phyloP scores from a whole-genome alignment of 2,113 vertebrate species.

The Saccopteryx bilineata region DNA sequence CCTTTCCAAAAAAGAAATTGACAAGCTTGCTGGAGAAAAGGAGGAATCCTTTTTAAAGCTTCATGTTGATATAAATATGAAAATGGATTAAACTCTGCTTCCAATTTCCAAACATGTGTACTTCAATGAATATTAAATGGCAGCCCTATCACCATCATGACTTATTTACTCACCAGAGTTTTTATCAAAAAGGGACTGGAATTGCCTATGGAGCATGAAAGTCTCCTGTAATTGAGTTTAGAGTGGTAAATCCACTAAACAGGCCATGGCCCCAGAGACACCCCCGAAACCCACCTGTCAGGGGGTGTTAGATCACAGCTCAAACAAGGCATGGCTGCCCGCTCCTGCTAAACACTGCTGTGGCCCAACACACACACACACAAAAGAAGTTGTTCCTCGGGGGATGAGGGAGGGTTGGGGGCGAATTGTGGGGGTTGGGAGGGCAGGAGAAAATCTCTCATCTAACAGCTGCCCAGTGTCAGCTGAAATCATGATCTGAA shows the following conservation, averaged over 20 bases:
- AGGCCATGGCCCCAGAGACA: slow-evolving; percentile 94
- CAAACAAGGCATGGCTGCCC: slow-evolving; percentile 86
- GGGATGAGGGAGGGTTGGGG: slow-evolving; percentile 31
- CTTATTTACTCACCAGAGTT: slow-evolving; percentile 90
- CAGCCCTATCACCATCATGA: slow-evolving; percentile 89
- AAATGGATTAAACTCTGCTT: slow-evolving; percentile 92
- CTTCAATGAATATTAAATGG: slow-evolving; percentile 93
- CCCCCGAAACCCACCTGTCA: slow-evolving; percentile 97
- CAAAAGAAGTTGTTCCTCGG: slow-evolving; percentile 81
- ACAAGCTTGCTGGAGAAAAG: slow-evolving; percentile 80
- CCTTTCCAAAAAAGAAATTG: slow-evolving; percentile 81
- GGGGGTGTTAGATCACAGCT: slow-evolving; percentile 95
- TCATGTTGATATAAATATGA: slow-evolving; percentile 96
- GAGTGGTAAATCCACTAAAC: slow-evolving; percentile 91
- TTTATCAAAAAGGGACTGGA: slow-evolving; percentile 90
- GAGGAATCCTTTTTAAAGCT: slow-evolving; percentile 88
- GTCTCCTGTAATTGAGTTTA: slow-evolving; percentile 91
- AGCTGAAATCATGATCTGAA: slow-evolving; percentile 91
- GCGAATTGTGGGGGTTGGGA: slow-evolving; percentile 21
- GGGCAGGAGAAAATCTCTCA: slow-evolving; percentile 56
- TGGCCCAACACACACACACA: slow-evolving; percentile 73
- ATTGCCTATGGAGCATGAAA: slow-evolving; percentile 89
- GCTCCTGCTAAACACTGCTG: slow-evolving; percentile 88
- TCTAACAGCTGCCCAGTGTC: slow-evolving; percentile 91
- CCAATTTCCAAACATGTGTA: slow-evolving; percentile 92